A percentile compares a stretch with the other conserved stretches of the same genome.
Conservation (phyloP, 1,140 invertebrate species). For the Pseudomyrmex sp. region DNA sequence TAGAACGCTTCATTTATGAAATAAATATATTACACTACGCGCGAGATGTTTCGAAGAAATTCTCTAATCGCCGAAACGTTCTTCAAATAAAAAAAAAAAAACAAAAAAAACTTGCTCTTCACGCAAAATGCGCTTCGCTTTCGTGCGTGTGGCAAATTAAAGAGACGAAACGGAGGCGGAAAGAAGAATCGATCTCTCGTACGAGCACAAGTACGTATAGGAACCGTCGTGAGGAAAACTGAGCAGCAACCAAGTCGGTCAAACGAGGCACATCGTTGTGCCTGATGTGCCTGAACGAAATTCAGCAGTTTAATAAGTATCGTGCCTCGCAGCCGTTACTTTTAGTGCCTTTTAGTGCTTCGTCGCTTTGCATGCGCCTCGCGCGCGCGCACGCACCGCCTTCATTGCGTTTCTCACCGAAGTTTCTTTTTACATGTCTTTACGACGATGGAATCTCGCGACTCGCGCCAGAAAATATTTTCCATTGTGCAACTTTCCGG, state of each 20-base stretch:
- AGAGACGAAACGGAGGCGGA: neutral
- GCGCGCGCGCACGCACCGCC: slow-evolving; percentile 12
- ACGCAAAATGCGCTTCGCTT: too few species aligned
- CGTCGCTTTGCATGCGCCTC: slow-evolving; percentile 22
- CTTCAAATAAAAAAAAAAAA: too few species aligned
- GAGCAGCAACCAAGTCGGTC: slow-evolving; percentile 14
- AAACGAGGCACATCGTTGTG: too few species aligned
- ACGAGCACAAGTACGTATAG: neutral
- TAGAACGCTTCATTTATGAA: neutral
- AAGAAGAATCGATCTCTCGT: neutral
- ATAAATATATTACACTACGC: neutral
- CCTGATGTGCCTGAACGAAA: neutral
- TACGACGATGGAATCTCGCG: slow-evolving; percentile 9
- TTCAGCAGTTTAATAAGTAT: slow-evolving; percentile 31
- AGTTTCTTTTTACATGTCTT: too few species aligned
- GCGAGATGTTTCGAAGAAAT: neutral
- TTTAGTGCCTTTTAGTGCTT: slow-evolving; percentile 36
- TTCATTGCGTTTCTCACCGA: neutral
- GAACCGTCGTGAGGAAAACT: slow-evolving; percentile 35
- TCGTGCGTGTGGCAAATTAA: slow-evolving; percentile 35
- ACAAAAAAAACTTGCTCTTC: too few species aligned
- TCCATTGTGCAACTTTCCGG: slow-evolving; percentile 69
- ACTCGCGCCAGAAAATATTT: slow-evolving; percentile 60
- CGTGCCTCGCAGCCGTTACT: slow-evolving; percentile 52
- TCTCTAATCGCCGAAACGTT: neutral